These are phyloP conservation scores for Lamprotornis superbus DNA, from an alignment of 2,113 vertebrate genomes.

Conservation along the genomic window DNA sequence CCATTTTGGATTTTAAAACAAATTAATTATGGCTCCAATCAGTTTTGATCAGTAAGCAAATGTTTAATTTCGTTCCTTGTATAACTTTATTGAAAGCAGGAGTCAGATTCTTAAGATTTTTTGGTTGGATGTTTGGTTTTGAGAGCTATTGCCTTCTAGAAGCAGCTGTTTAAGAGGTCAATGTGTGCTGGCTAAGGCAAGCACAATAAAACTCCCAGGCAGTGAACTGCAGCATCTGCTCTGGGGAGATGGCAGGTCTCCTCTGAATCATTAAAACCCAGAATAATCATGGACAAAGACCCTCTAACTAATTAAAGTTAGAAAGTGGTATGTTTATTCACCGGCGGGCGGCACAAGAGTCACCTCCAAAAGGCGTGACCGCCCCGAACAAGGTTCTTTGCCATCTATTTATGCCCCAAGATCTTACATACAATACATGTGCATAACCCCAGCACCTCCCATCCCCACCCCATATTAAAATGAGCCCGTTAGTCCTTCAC, in stretches of 20 bases:
- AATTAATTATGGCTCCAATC: background rate
- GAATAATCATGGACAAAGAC: too few species aligned
- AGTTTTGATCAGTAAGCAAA: background rate
- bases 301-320: too few species aligned
- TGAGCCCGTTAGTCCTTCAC: too few species aligned
- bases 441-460: too few species aligned
- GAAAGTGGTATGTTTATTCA: too few species aligned
- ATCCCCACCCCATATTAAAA: too few species aligned
- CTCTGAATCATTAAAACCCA: too few species aligned
- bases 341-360: too few species aligned
- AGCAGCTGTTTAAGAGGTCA: background rate
- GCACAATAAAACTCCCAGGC: background rate
- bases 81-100: background rate
- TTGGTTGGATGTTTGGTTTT: background rate
- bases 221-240: background rate
- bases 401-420: too few species aligned
- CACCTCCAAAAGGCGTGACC: too few species aligned
- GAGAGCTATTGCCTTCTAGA: background rate
- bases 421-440: too few species aligned
- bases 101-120: background rate
- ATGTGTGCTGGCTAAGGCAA: accelerated
- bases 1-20: background rate
- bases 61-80: background rate
- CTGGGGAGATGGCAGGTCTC: background rate
- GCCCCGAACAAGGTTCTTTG: too few species aligned